phyloP scores from a whole-genome alignment of 2,113 vertebrate genomes.

The Pogona vitticeps region DNA sequence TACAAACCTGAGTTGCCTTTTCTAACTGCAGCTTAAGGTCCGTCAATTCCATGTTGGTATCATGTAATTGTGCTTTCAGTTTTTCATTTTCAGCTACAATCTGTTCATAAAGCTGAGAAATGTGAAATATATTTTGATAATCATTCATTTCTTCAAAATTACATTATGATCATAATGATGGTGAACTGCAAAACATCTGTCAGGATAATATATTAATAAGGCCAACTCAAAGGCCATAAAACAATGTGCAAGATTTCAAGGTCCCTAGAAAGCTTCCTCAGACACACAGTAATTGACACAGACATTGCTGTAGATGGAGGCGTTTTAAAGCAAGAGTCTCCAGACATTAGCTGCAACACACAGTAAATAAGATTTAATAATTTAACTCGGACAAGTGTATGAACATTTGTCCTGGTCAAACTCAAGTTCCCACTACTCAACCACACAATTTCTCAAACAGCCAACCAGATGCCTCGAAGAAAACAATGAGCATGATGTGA shows the following conservation, averaged over 20 bases:
- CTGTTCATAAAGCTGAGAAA: conserved; percentile 94
- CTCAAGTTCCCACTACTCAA: too few relatives aligned
- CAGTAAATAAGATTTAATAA: too few relatives aligned
- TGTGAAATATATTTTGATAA: conserved; percentile 20
- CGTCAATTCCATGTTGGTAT: conserved; percentile 93
- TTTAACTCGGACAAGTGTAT: too few relatives aligned
- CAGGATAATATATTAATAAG: neutral
- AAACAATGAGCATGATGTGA: neutral
- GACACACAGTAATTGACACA: too few relatives aligned
- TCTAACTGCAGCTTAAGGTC: conserved; percentile 96
- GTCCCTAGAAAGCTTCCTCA: too few relatives aligned
- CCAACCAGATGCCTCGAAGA: neutral
- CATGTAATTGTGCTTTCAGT: conserved; percentile 94
- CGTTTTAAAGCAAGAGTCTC: too few relatives aligned
- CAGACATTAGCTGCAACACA: too few relatives aligned
- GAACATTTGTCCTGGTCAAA: too few relatives aligned
- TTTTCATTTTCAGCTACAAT: conserved; percentile 97
- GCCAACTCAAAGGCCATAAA: neutral
- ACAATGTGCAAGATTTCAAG: neutral
- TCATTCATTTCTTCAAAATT: neutral
- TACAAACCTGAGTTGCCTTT: conserved; percentile 93
- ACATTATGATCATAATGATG: neutral
- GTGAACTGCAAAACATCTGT: neutral
- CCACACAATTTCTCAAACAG: neutral
- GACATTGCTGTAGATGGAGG: too few relatives aligned